A percentile compares a stretch with the other conserved stretches of the same genome.
Conservation (phyloP, 2,888 invertebrate species). For the Protodeltote pygarga region DNA sequence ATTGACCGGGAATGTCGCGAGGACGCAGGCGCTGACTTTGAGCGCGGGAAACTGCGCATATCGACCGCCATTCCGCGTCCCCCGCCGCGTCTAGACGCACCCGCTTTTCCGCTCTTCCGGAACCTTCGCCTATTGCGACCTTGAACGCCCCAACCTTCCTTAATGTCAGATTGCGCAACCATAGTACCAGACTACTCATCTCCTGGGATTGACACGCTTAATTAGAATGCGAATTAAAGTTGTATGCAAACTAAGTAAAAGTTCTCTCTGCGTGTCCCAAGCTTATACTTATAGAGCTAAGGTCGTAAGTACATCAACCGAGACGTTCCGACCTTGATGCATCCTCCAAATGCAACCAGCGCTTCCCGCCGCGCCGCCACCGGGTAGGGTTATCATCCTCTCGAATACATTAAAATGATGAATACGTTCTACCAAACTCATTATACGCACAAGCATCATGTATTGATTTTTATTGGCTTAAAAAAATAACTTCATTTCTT, state of each 20-base stretch:
- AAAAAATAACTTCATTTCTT: too few species aligned
- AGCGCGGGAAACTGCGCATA: slow-evolving; percentile 86
- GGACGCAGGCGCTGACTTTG: slow-evolving; percentile 79
- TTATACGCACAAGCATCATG: slow-evolving; percentile 3
- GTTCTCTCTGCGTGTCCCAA: slow-evolving; percentile 40
- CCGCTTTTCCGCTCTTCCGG: slow-evolving; percentile 82
- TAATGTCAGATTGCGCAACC: slow-evolving; percentile 80
- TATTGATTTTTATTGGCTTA: slow-evolving; percentile 1
- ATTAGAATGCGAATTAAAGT: slow-evolving; percentile 61
- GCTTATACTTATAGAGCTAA: slow-evolving; percentile 56
- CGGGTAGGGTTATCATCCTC: slow-evolving; percentile 73
- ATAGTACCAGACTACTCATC: slow-evolving; percentile 57
- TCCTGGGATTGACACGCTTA: slow-evolving; percentile 64
- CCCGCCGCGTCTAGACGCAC: slow-evolving; percentile 84
- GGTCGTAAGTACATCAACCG: slow-evolving; percentile 76
- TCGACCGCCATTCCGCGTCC: slow-evolving; percentile 78
- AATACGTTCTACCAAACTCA: slow-evolving; percentile 47
- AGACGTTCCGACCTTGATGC: slow-evolving; percentile 77
- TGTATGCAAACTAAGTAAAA: slow-evolving; percentile 44
- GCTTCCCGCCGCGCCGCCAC: slow-evolving; percentile 66
- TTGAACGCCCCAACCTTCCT: slow-evolving; percentile 85
- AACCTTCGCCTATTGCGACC: slow-evolving; percentile 83
- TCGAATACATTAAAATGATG: slow-evolving; percentile 53
- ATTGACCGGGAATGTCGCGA: slow-evolving; percentile 62
- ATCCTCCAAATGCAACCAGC: slow-evolving; percentile 68